Evolutionary conservation across 2,113 vertebrate genomes (phyloP).

Genomic region (Apteryx mantelli): DNA sequence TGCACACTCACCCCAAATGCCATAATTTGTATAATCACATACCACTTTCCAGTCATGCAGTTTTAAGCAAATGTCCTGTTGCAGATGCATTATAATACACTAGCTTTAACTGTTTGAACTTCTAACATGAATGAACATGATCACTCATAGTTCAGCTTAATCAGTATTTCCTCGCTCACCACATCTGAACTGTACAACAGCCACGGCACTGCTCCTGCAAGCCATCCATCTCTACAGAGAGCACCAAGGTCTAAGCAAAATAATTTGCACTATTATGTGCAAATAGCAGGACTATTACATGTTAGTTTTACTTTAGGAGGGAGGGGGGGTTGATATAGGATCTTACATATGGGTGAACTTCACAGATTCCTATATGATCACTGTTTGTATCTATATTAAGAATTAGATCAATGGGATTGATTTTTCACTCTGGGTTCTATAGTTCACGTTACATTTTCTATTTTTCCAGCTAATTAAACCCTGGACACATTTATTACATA

Average conservation of each 20-base stretch:
- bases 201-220: neutral
- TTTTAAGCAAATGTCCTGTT: neutral
- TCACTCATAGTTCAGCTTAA: neutral
- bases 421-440: neutral
- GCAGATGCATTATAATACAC: neutral
- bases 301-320: neutral
- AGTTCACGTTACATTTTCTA: neutral
- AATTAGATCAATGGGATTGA: neutral
- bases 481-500: neutral
- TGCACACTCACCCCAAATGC: neutral
- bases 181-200: neutral
- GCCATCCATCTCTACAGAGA: neutral
- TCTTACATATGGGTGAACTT: neutral
- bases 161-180: neutral
- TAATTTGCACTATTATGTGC: neutral
- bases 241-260: neutral
- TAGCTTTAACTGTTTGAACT: neutral
- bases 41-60: neutral
- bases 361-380: neutral
- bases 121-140: neutral
- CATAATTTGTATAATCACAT: neutral
- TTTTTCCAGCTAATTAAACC: slow-evolving; percentile 39
- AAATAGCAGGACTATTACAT: neutral
- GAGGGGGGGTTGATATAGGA: neutral
- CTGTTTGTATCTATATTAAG: neutral